Evolutionary conservation across 2,888 invertebrate species (phyloP), one percentile per base, ranked within the genome.

Genomic region (Phlogophora meticulosa): DNA sequence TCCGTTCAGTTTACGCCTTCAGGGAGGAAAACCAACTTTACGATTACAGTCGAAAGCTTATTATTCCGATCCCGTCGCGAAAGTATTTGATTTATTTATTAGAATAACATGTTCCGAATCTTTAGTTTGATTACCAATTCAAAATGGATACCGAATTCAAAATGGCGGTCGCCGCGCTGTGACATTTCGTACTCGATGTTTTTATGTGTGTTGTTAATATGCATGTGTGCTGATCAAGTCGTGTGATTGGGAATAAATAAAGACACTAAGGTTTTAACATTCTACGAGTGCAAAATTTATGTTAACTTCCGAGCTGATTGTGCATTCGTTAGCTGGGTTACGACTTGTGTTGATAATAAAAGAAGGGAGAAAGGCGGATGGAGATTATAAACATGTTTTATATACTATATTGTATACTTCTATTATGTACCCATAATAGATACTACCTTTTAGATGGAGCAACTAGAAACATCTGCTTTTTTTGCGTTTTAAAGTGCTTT

Each of bases 11-110:
- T 78, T 74, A 77, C 62, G 71, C 60, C 82, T 64, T 75, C 63
- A 69, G 84, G 81, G 71, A 73, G 1, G 32, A 28, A 70, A 78
- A 20, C 2, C 17, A 62, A 53, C 74, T 84, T 85, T 84, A 84
- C 80, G 83, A 87, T 86, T 83, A 81, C 79, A 72, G 60, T 72
- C 63, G 63, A 72, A 61, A 82, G 68, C 73, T 85, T 84, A 80
- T 85, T 85, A 88, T 88, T 87, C 88, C 69, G 62, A 73, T 53
- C 76, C 58, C 72, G 81, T 78, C 72, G 49, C 62, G 28, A 71
- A 70, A 79, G 76, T 68, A 70, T 82, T 85, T 86, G 84, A 85
- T 88, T 88, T 88, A 88, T 88, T 85, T 85, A 85, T 81, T 80
- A 69, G 76, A 75, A 84, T 78, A 78, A 82, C 80, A 79, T 76